A percentile compares a stretch with the other conserved stretches of the same genome.
Conservation (phyloP, 1,140 invertebrate genomes). For the Eurytemora carolleeae region DNA sequence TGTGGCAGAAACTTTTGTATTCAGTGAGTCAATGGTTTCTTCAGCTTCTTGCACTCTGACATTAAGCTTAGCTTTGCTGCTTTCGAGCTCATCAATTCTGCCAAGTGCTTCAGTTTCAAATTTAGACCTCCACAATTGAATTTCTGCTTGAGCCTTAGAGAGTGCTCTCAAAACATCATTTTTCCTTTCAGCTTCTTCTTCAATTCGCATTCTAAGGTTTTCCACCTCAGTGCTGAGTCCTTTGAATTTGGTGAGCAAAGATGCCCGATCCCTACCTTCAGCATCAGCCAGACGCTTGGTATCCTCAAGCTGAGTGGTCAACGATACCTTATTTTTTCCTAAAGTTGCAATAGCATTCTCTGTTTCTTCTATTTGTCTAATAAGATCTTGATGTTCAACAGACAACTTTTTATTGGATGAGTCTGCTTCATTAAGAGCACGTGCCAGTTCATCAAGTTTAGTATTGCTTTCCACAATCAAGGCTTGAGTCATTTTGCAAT, state of each 20-base stretch:
- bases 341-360: constrained; percentile 31
- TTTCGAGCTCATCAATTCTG: constrained; percentile 20
- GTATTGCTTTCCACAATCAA: constrained; percentile 60
- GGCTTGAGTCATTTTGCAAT: constrained; percentile 29
- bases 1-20: constrained; percentile 52
- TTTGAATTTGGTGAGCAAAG: constrained; percentile 80
- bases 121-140: constrained; percentile 30
- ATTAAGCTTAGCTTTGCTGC: constrained; percentile 47
- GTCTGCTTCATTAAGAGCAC: constrained; percentile 83
- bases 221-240: constrained; percentile 89
- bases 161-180: constrained; percentile 65
- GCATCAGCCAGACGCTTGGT: constrained; percentile 34
- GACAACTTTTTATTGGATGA: constrained; percentile 88
- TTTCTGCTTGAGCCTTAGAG: constrained; percentile 88
- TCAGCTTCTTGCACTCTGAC: constrained; percentile 76
- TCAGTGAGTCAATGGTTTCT: constrained; percentile 59
- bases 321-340: constrained; percentile 31
- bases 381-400: constrained; percentile 59
- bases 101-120: constrained; percentile 22
- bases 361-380: constrained; percentile 28
- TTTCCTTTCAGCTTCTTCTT: constrained; percentile 57
- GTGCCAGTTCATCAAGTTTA: constrained; percentile 87
- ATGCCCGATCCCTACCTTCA: constrained; percentile 36
- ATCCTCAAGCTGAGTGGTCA: constrained; percentile 35
- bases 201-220: constrained; percentile 44